Evolutionary conservation across 2,797 vertebrate genomes (phyloP).

Genomic region (Euthynnus affinis): DNA sequence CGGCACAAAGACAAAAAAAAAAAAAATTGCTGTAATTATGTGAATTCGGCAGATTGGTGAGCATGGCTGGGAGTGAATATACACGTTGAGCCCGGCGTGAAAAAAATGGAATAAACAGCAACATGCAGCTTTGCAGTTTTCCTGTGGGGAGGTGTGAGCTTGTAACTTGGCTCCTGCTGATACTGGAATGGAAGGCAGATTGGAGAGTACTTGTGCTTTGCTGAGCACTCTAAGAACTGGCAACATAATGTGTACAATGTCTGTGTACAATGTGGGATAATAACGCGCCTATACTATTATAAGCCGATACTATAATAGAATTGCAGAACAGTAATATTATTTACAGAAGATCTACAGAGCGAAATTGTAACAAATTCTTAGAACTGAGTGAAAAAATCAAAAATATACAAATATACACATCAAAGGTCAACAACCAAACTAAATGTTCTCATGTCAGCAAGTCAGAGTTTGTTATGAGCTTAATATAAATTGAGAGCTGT

Average conservation of each 20-base stretch:
- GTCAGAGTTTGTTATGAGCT: too few relatives aligned
- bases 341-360: too few relatives aligned
- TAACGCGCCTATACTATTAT: background rate
- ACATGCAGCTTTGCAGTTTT: constrained; percentile 47
- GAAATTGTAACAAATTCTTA: too few relatives aligned
- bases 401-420: too few relatives aligned
- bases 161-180: constrained; percentile 66
- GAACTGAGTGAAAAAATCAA: too few relatives aligned
- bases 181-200: constrained; percentile 51
- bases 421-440: too few relatives aligned
- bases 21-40: constrained; percentile 67
- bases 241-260: constrained; percentile 7
- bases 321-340: too few relatives aligned
- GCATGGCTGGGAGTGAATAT: constrained; percentile 25
- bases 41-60: constrained; percentile 59
- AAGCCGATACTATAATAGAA: background rate
- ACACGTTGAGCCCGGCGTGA: constrained; percentile 39
- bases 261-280: background rate
- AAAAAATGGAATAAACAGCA: constrained; percentile 35
- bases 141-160: constrained; percentile 43
- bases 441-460: too few relatives aligned
- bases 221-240: constrained; percentile 42
- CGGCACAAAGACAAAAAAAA: constrained; percentile 35
- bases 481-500: too few relatives aligned
- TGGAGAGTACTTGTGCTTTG: constrained; percentile 33